Evolutionary conservation across 2,888 invertebrate species (phyloP), one percentile per base, ranked within the genome.

Genomic region (Eupelmus urozonus): DNA sequence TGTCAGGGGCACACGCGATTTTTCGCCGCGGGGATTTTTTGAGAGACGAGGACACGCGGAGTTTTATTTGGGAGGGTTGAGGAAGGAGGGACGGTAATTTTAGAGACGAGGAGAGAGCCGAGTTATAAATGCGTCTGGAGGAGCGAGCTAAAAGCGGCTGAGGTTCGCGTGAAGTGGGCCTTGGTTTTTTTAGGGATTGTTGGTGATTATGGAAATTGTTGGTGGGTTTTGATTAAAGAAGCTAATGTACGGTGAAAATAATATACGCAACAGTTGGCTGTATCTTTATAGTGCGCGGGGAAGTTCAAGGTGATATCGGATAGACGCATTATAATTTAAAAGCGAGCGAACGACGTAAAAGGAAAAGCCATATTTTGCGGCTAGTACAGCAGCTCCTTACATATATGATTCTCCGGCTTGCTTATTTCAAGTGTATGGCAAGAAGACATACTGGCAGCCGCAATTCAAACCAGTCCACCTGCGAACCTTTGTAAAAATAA

Each of bases 1-100:
- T 59, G 65, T 49, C 65, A 65, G 65, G 73, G 65, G 20, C 42
- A 42, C 18, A 53, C n/a, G 34, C n/a, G 5, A 60, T 11, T 29
- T 53, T 27, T 18, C n/a, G 45, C 3, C 63, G 60, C 45, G 45
- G 13, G 45, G 45, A 13, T 13, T 45, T 45, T 16, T 45, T 16
- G 13, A 16, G 45, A 45, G 53, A 18, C 53, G 66, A 9, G 40
- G 13, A 27, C 11, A 16, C n/a, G 55, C 25, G 0, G 2, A 13
- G 4, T 13, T 11, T 2, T 3, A 9, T 63, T 13, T 1, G 11
- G 45, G 20, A 4, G 29, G 27, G 16, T 23, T 49, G 63, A 45
- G 13, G 13, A 45, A 13, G 45, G 13, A 16, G 45, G 5, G 9
- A 3, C 9, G 3, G 34, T 34, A 34, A 34, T 45, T 45, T 45